Conservation (phyloP, 2,797 vertebrate species). For the Mormyrops attenuatus region DNA sequence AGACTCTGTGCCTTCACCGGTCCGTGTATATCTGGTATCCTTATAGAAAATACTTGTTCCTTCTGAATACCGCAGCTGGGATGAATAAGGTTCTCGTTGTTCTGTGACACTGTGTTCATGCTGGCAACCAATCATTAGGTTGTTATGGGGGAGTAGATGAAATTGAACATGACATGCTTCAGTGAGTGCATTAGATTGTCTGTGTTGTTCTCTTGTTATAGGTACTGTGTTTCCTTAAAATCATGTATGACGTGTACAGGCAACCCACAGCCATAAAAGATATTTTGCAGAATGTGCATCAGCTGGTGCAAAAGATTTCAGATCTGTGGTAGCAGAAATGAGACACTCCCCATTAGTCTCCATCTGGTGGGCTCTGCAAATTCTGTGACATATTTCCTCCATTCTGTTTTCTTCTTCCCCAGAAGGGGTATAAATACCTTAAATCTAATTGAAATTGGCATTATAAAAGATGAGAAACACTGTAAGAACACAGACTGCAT, state of each 20-base stretch:
- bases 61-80: neutral
- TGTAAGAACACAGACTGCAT: constrained; percentile 3
- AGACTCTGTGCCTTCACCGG: neutral
- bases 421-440: neutral
- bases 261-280: neutral
- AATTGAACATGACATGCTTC: neutral
- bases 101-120: neutral
- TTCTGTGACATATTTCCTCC: neutral
- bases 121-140: constrained; percentile 6
- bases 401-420: neutral
- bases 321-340: neutral
- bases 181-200: neutral
- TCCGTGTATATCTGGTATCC: neutral
- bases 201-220: neutral
- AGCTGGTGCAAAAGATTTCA: neutral
- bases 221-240: neutral
- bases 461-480: constrained; percentile 9
- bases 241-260: neutral
- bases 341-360: neutral
- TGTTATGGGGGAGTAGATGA: neutral
- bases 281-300: neutral
- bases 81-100: neutral
- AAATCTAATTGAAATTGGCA: neutral
- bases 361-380: neutral
- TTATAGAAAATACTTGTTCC: neutral